phyloP scores from a whole-genome alignment of 2,888 invertebrate genomes.

The Agriopis marginaria region DNA sequence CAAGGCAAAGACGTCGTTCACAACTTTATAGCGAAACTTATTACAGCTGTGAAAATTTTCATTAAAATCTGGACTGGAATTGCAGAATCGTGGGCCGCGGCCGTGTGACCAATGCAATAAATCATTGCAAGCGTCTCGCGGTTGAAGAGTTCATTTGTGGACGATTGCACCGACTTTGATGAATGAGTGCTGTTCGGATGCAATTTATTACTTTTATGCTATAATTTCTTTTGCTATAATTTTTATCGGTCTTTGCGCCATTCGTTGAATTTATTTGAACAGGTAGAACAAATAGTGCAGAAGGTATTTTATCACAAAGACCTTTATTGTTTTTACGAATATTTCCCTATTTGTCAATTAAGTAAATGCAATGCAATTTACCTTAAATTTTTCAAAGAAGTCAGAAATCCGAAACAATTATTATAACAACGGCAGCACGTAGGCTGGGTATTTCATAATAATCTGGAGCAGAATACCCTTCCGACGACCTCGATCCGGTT shows the following conservation, averaged over 20 bases:
- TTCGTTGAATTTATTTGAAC: too few species aligned
- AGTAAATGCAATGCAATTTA: not conserved
- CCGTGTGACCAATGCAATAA: conserved; percentile 43
- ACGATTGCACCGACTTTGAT: conserved; percentile 46
- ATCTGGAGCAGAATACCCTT: conserved; percentile 57
- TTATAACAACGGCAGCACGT: conserved; percentile 24
- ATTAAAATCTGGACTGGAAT: conserved; percentile 42
- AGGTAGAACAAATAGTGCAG: too few species aligned
- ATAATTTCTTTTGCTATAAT: not conserved
- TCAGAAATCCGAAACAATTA: conserved; percentile 6
- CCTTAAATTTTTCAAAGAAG: not conserved
- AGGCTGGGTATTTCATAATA: conserved; percentile 45
- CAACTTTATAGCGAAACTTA: conserved; percentile 59
- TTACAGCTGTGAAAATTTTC: conserved; percentile 52
- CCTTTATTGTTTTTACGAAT: too few species aligned
- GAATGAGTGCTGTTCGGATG: conserved; percentile 29
- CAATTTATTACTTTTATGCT: conserved; percentile 21
- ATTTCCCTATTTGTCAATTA: not conserved
- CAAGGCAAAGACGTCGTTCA: conserved; percentile 42
- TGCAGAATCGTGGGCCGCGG: conserved; percentile 31
- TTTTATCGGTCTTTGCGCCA: not conserved
- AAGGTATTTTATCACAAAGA: too few species aligned
- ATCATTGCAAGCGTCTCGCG: conserved; percentile 49
- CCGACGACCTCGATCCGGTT: conserved; percentile 55
- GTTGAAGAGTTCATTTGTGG: conserved; percentile 48